These are phyloP conservation scores for Pachyrhynchus sulphureomaculatus DNA, from an alignment of 1,140 invertebrate species.

Conservation along the genomic window DNA sequence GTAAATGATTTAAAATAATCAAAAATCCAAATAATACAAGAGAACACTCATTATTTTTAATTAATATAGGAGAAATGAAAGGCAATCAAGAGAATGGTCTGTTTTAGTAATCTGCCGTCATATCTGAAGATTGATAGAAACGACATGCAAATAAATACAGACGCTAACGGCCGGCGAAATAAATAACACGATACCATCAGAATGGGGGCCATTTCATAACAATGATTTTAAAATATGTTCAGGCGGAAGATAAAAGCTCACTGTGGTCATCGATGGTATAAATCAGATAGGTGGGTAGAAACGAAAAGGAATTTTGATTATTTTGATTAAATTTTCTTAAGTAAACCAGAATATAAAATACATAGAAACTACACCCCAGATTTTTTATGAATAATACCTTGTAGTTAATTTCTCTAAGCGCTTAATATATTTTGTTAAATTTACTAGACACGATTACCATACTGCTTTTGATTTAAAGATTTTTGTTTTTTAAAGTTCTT, in stretches of 20 bases:
- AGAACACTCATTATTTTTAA: neutral
- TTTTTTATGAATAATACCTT: no score
- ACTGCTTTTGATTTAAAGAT: no score
- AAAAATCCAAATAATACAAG: neutral
- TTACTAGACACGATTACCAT: no score
- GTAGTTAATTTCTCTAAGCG: no score
- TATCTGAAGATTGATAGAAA: neutral
- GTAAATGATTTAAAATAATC: no score
- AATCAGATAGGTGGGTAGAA: neutral
- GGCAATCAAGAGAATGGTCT: conserved; percentile 1
- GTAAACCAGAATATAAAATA: no score
- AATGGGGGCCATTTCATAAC: neutral
- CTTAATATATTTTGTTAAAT: no score
- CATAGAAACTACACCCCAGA: no score
- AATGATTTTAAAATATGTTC: neutral
- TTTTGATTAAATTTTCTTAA: no score
- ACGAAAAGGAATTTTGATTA: no score
- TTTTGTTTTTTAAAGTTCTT: no score
- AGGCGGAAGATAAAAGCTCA: neutral
- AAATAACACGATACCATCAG: neutral
- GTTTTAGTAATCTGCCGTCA: conserved; percentile 3
- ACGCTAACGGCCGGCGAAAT: neutral
- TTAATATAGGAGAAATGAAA: neutral
- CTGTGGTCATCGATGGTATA: neutral
- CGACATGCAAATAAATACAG: neutral